These are phyloP conservation scores for Acanthacorydalis orientalis DNA, from an alignment of 2,888 invertebrate species.

Conservation along the genomic window DNA sequence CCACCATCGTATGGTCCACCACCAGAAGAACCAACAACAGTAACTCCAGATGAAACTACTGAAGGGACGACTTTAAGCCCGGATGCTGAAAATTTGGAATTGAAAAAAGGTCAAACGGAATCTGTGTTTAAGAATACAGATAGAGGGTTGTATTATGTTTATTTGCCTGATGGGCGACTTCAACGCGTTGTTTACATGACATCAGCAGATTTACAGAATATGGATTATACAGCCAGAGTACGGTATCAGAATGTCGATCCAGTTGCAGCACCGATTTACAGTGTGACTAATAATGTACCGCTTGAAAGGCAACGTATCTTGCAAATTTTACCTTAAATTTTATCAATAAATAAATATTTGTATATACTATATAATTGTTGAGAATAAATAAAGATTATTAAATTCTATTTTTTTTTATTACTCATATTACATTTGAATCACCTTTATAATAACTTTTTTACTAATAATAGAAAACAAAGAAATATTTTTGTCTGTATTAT, in stretches of 20 bases:
- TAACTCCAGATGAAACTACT: background rate
- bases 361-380: too few species aligned
- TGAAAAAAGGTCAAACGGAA: background rate
- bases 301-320: background rate
- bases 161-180: conserved; percentile 24
- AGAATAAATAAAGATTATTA: too few species aligned
- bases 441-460: too few species aligned
- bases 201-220: conserved; percentile 22
- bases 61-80: background rate
- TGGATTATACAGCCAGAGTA: conserved; percentile 24
- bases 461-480: too few species aligned
- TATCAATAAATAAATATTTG: too few species aligned
- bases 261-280: conserved; percentile 24
- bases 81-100: background rate
- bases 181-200: conserved; percentile 24
- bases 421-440: too few species aligned
- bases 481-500: too few species aligned
- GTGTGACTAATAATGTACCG: conserved; percentile 11
- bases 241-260: conserved; percentile 25
- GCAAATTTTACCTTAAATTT: too few species aligned
- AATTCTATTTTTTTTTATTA: too few species aligned
- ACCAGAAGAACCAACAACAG: conserved; percentile 10
- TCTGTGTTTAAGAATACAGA: conserved; percentile 10
- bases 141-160: conserved; percentile 23
- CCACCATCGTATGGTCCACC: conserved; percentile 19